These are phyloP conservation scores for Pseudobourletiella spinata DNA, from an alignment of 1,140 invertebrate genomes.

Conservation along the genomic window DNA sequence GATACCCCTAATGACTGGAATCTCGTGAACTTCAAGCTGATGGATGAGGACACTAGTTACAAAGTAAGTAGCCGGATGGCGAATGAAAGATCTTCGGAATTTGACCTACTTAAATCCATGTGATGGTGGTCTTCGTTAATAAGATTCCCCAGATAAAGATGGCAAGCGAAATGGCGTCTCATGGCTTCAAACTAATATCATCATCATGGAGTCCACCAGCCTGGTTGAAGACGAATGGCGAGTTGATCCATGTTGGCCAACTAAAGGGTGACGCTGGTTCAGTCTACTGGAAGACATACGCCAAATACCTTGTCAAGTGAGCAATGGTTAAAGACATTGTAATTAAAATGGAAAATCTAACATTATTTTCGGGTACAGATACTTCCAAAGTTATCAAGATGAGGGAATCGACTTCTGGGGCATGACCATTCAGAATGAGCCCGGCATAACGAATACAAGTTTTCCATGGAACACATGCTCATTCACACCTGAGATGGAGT, in stretches of 20 bases:
- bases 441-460: constrained; percentile 55
- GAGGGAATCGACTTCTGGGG: constrained; percentile 51
- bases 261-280: constrained; percentile 1
- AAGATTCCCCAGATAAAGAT: constrained; percentile 56
- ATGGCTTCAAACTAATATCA: no score
- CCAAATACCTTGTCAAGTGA: constrained; percentile 15
- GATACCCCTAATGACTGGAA: constrained; percentile 48
- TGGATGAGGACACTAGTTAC: constrained; percentile 50
- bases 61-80: constrained; percentile 44
- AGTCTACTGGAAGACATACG: not conserved
- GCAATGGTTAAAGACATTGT: not conserved
- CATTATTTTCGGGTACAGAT: constrained; percentile 37
- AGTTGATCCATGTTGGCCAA: not conserved
- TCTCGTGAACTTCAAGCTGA: constrained; percentile 55
- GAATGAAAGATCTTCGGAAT: not conserved
- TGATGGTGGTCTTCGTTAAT: not conserved
- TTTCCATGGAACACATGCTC: constrained; percentile 54
- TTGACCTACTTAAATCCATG: not conserved
- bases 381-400: constrained; percentile 50
- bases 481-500: constrained; percentile 22
- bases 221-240: constrained; percentile 70
- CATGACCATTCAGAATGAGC: constrained; percentile 47
- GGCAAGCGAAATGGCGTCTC: constrained; percentile 43
- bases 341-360: not conserved
- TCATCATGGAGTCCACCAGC: constrained; percentile 72